These are phyloP conservation scores for Sterrhoptilus dennistouni DNA, from an alignment of 2,113 vertebrate genomes.

Conservation along the genomic window DNA sequence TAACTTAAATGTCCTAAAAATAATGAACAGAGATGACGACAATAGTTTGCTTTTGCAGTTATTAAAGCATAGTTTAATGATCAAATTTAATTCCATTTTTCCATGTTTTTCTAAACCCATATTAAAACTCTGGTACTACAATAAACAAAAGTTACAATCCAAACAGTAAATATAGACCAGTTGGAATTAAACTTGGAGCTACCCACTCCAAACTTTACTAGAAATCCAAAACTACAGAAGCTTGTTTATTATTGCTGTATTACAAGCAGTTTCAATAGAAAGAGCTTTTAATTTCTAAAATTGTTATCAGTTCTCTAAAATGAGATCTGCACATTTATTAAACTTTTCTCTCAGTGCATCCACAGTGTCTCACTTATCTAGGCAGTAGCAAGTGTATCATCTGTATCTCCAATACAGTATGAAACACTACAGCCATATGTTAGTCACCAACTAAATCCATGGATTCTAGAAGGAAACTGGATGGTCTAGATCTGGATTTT, in stretches of 20 bases:
- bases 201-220: slow-evolving; percentile 36
- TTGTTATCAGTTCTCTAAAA: slow-evolving; percentile 12
- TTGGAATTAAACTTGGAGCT: slow-evolving; percentile 32
- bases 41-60: not conserved
- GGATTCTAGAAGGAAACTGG: not conserved
- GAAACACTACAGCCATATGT: not conserved
- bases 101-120: not conserved
- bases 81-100: not conserved
- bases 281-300: not conserved
- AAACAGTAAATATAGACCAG: slow-evolving; percentile 2
- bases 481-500: not conserved
- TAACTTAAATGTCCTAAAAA: not conserved
- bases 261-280: slow-evolving; percentile 41
- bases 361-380: not conserved
- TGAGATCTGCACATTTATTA: not conserved
- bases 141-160: slow-evolving; percentile 24
- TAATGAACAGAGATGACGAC: not conserved
- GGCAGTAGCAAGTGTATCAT: not conserved
- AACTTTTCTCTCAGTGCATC: not conserved
- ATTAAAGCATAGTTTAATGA: slow-evolving; percentile 6
- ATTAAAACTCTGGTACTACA: not conserved
- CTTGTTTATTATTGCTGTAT: not conserved
- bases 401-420: not conserved
- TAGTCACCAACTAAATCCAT: not conserved
- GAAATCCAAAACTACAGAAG: slow-evolving; percentile 48